Percentiles rank a stretch among this genome's conserved stretches.
Conservation (phyloP, 2,113 vertebrate species). For the Hemichromis elongatus region DNA sequence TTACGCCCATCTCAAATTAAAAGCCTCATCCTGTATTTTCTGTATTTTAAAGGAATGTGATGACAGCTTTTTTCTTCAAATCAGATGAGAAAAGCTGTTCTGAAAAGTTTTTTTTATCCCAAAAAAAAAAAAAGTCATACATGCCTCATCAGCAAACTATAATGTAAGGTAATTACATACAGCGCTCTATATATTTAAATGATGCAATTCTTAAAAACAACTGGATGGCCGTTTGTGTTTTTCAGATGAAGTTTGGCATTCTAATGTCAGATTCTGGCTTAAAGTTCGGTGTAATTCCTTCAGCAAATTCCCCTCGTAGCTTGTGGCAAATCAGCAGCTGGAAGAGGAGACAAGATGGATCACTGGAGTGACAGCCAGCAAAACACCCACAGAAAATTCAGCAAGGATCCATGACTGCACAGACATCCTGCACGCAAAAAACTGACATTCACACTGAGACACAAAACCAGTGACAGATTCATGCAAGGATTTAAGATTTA, state of each 20-base stretch:
- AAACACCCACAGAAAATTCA: slow-evolving; percentile 30
- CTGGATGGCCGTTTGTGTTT: not conserved
- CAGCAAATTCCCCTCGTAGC: not conserved
- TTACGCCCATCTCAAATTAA: not conserved
- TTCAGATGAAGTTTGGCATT: not conserved
- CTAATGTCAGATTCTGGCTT: not conserved
- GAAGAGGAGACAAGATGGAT: slow-evolving; percentile 25
- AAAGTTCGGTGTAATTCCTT: not conserved
- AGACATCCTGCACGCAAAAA: not conserved
- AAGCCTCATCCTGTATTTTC: not conserved
- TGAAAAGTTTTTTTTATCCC: not conserved
- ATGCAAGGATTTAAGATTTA: not conserved
- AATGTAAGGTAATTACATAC: not conserved
- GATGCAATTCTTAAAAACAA: not conserved
- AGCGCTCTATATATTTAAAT: not conserved
- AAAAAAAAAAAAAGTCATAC: not conserved
- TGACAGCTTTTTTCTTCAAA: not conserved
- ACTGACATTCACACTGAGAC: not conserved
- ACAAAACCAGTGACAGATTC: not conserved
- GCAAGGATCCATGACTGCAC: not conserved
- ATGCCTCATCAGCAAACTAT: not conserved
- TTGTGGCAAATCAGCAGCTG: slow-evolving; percentile 25
- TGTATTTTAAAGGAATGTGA: not conserved
- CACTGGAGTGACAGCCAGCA: not conserved
- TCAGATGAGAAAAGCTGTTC: not conserved